A percentile compares a stretch with the other conserved stretches of the same genome.
These are phyloP conservation scores for Emesis furor DNA, from an alignment of 2,888 invertebrate genomes.

Conservation along the genomic window DNA sequence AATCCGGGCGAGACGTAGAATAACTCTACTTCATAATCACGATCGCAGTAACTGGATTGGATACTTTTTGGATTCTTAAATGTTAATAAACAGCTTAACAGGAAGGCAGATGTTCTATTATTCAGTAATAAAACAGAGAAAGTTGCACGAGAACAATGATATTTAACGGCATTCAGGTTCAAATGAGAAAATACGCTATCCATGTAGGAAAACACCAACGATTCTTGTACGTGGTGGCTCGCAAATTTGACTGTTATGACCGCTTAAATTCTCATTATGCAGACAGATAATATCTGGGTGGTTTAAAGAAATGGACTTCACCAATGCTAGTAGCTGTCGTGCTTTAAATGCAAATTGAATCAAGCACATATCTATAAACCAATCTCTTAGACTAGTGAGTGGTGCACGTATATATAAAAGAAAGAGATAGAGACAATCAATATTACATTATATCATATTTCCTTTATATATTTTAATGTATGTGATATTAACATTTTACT, in stretches of 20 bases:
- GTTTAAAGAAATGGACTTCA: slow-evolving; percentile 42
- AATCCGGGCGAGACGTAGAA: no score
- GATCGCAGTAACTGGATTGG: no score
- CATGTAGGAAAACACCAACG: neutral
- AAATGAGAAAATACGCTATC: neutral
- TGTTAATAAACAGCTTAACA: no score
- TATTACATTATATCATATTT: no score
- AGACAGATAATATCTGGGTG: slow-evolving; percentile 79
- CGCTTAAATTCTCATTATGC: slow-evolving; percentile 79
- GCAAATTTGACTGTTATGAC: slow-evolving; percentile 84
- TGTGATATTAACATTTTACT: no score
- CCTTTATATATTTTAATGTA: no score
- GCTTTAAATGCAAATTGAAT: slow-evolving; percentile 49
- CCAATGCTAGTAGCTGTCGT: slow-evolving; percentile 75
- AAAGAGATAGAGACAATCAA: neutral
- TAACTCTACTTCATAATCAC: no score
- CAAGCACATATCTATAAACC: neutral
- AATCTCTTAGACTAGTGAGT: neutral
- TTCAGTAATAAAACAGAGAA: no score
- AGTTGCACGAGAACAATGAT: no score
- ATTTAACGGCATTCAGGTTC: no score
- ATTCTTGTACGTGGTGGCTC: slow-evolving; percentile 76
- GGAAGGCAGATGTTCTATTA: no score
- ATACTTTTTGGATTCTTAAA: no score
- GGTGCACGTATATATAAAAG: neutral